Evolutionary conservation across 1,140 invertebrate species (phyloP), one percentile per base, ranked within the genome.

Genomic region (Euwallacea fornicatus): DNA sequence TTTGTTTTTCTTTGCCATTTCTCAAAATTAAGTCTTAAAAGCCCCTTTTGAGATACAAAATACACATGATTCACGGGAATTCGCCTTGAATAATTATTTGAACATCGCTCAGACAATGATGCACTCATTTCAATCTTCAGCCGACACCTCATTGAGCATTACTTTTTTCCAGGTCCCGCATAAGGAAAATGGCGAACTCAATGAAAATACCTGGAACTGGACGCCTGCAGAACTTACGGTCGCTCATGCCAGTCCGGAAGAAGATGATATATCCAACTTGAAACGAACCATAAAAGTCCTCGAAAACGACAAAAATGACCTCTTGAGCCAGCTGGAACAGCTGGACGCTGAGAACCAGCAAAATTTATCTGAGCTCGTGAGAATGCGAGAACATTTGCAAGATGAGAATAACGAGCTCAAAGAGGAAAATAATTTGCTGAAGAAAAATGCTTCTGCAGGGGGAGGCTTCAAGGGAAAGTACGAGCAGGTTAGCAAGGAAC

Each of bases 331-430:
- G 72, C 62, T 82, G 42, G 79, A 81, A 13, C 77, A 81, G 66
- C 66, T 82, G 2, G 81, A 82, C 71, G 13, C 54, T 11, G 79
- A 82, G 66, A 76, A 78, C 62, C 79, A 81, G 66, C 69, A 75
- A 58, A 81, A 78, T 44, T 76, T 76, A 6, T 74, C 76, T 21
- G 76, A 80, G 70, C 60, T 81, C 16, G 72, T 82, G 8, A 70
- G 54, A 15, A 76, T 81, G 60, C 78, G 76, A 62, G 85, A 86
- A 74, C 77, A 83, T 10, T 76, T 89, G 0, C 84, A 84, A 76
- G 75, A 81, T 15, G 86, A 89, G 74, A 84, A 87, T 53, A 81
- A 85, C 63, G 80, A 82, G 42, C 75, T 88, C 13, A 84, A 84
- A 74, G 80, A 79, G 16, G 77, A 85, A 13, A 85, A 87, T 71